Conservation (phyloP, 2,113 vertebrate genomes). For the Phrynosoma blainvillii region DNA sequence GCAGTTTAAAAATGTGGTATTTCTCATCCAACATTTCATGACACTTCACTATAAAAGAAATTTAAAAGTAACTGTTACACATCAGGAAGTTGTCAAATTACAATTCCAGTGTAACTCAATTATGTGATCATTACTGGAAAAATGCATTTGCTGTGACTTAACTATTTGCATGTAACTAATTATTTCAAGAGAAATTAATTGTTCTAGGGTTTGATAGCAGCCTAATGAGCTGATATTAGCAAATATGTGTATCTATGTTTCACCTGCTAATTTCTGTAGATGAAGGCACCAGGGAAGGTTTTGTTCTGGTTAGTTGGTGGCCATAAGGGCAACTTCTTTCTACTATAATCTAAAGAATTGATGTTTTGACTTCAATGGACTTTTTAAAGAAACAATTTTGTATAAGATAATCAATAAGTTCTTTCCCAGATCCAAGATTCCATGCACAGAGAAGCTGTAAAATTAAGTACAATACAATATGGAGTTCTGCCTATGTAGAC, state of each 20-base stretch:
- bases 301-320: background rate
- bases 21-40: no score
- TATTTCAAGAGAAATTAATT: no score
- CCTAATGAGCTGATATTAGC: background rate
- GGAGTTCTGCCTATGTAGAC: slow-evolving; percentile 16
- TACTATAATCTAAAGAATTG: background rate
- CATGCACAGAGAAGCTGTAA: background rate
- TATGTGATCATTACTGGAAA: no score
- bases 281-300: background rate
- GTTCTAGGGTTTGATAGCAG: background rate
- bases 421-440: background rate
- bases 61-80: no score
- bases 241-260: background rate
- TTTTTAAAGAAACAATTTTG: background rate
- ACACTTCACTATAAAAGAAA: no score
- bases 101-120: no score
- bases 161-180: no score
- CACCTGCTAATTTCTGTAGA: background rate
- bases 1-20: no score
- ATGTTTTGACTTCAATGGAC: accelerated
- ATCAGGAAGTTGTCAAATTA: no score
- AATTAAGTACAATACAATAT: background rate
- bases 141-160: no score
- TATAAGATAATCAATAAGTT: background rate
- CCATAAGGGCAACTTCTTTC: background rate